Base-by-base conservation (phyloP, 1,140 invertebrate species). In the Dendroctonus ponderosae region DNA sequence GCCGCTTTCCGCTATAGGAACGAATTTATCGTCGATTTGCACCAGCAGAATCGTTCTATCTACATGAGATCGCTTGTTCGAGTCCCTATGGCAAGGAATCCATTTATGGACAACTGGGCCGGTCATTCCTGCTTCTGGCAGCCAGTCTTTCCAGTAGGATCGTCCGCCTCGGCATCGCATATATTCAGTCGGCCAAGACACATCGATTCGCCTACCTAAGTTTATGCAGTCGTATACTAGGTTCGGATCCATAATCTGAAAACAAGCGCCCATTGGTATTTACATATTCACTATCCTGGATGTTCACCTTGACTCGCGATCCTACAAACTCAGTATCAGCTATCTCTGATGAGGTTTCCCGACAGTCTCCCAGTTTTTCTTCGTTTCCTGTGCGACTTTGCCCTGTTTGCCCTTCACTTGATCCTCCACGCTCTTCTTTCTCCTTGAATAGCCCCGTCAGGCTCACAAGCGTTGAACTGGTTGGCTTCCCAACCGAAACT, bases 31-130 rank as follows among this genome's bases (percentile, higher is more conserved):
- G 5, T 93, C 92, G 56, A 97, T 92, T 79, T 94, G 91, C 0
- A 98, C 85, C n/a, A 98, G 84, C 2, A 96, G 80, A 44, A 98
- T 94, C 14, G 89, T 92, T 69, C 93, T 90, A 77, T 95, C 93
- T 0, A 96, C 89, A 76, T 96, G 92, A 9, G 93, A 96, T 6
- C 94, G 84, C 51, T 89, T 86, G 70, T 87, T 86, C 0, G 89
- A 87, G 78, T 97, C 92, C 61, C 90, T 85, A 81, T 97, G 93
- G 79, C 90, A 91, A 0, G 94, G 94, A 14, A 87, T 86, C 94
- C 94, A 97, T 69, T 89, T 89, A 78, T 97, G 94, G 8, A 96
- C 93, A 14, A 96, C 89, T 77, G 87, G 82, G 67, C 94, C 94
- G 76, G 94, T 92, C 93, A 96, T 96, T 1, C 94, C 94, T 48